phyloP scores from a whole-genome alignment of 2,888 invertebrate species.

The Ommatoiulus sabulosus region DNA sequence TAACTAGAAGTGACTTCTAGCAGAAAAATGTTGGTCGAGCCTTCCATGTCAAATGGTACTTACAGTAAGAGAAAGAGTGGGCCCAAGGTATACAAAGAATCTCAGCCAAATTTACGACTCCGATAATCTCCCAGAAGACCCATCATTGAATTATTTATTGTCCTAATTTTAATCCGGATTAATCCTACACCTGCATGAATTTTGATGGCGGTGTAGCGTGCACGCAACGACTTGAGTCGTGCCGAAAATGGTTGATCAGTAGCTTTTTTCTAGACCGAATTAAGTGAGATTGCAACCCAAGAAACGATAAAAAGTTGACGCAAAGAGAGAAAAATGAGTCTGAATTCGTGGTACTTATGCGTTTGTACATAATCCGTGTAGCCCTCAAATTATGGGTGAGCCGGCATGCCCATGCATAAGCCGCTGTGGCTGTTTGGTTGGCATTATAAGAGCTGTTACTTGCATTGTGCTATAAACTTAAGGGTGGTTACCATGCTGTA shows the following conservation, averaged over 20 bases:
- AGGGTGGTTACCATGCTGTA: neutral
- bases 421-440: neutral
- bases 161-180: conserved; percentile 36
- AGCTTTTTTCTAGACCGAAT: neutral
- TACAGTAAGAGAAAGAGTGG: neutral
- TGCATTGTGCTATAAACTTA: neutral
- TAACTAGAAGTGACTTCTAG: conserved; percentile 12
- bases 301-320: neutral
- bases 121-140: neutral
- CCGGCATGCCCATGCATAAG: neutral
- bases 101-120: neutral
- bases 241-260: conserved; percentile 37
- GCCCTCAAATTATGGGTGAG: neutral
- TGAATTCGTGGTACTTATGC: conserved; percentile 40
- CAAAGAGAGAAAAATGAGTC: conserved; percentile 32
- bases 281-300: neutral
- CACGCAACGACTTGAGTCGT: neutral
- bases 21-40: neutral
- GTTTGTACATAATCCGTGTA: neutral
- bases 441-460: neutral
- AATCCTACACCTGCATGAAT: conserved; percentile 20
- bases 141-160: conserved; percentile 32
- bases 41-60: neutral
- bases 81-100: neutral
- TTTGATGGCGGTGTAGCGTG: neutral